Base-by-base conservation (phyloP, 1,140 invertebrate genomes). In the Colletes gigas region DNA sequence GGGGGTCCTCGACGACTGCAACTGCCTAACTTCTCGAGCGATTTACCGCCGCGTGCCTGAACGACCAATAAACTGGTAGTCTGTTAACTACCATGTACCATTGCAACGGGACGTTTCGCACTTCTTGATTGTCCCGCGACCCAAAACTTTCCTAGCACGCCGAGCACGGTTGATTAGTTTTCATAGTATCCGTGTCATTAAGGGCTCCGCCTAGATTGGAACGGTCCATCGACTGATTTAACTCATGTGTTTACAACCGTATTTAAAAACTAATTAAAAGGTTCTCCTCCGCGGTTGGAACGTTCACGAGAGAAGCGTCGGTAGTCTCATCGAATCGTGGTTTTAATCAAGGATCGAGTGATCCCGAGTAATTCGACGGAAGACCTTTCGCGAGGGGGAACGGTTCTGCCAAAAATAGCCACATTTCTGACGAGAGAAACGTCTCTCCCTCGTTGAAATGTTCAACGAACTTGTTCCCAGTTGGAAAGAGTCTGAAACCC, bases 11-110 rank as follows among this genome's bases (percentile, higher is more conserved):
- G 80, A 57, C 70, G 83, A 60, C 74, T 82, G 41, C 39, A 69
- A 84, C 81, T 82, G 80, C 75, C 83, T 67, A 84, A 84, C 80
- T 84, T 82, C 47, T 47, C 30, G 7, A 68, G 19, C 80, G 80
- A 82, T 82, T 84, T 84, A 82, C 73, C 65, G 44, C 19, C 41
- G 14, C 19, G 74, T 30, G 39, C 44, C 69, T 78, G 70, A 82
- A 82, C 65, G 72, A 62, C 73, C 82, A 77, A 75, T 81, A 83
- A 83, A 81, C 72, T 39, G 54, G 55, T 47, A 69, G 68, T 60
- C 60, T 50, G 55, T 69, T 73, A 80, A 57, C 52, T 63, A 55
- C 12, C 73, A 10, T 8, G 55, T 17, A 21, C 47, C 52, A 3
- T 9, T 54, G 12, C 19, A 9, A 39, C 15, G 3, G 7, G 3